A percentile compares a stretch with the other conserved stretches of the same genome.
These are phyloP conservation scores for Drosophila orosa DNA, from an alignment of 1,140 invertebrate genomes.

Conservation along the genomic window DNA sequence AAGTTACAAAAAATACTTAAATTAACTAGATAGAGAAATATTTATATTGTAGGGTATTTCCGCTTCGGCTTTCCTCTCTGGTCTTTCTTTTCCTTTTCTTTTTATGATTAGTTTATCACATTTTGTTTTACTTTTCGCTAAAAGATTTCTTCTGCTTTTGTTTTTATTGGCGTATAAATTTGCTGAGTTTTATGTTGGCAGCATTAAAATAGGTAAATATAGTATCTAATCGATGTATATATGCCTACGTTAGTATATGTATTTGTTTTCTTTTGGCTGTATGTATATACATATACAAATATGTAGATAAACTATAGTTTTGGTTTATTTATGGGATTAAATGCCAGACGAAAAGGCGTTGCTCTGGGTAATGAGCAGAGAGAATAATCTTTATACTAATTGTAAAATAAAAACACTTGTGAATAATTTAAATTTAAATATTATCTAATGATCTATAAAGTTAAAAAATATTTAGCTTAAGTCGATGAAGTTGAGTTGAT, in stretches of 20 bases:
- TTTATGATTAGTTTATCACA: conserved; percentile 24
- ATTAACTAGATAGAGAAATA: neutral
- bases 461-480: neutral
- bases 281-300: neutral
- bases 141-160: conserved; percentile 26
- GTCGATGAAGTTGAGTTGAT: neutral
- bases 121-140: conserved; percentile 14
- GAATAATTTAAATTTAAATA: conserved; percentile 1
- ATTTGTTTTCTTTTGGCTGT: conserved; percentile 21
- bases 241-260: conserved; percentile 11
- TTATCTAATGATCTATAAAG: neutral
- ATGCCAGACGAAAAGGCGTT: conserved; percentile 29
- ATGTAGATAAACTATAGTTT: conserved; percentile 18
- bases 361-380: neutral
- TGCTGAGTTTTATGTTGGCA: conserved; percentile 41
- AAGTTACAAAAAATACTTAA: accelerated
- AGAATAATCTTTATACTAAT: neutral
- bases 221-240: conserved; percentile 14
- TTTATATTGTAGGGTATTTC: conserved; percentile 4
- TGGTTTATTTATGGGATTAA: conserved; percentile 27
- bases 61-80: neutral
- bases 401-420: neutral
- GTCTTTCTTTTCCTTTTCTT: neutral
- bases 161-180: conserved; percentile 63
- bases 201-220: conserved; percentile 51